Percentiles rank a stretch among this genome's conserved stretches.
These are phyloP conservation scores for Parazoanthus atlanticus DNA, from an alignment of 92 coral and sea anemone genomes.

Conservation along the genomic window DNA sequence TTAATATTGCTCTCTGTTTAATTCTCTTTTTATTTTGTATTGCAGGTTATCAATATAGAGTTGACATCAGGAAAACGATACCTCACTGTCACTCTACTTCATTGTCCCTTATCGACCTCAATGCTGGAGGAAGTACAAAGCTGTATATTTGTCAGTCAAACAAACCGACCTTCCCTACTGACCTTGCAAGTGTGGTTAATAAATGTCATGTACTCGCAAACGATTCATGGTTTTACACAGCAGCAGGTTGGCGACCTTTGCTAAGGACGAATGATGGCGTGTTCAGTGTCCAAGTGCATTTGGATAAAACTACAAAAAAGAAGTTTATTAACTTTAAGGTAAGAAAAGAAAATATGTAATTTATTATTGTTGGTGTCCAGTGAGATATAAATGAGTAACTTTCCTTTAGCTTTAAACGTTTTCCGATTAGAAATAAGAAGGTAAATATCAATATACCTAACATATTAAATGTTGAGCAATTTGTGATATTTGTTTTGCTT, in stretches of 20 bases:
- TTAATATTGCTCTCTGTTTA: neutral
- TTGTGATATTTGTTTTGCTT: too few species aligned
- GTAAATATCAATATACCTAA: too few species aligned
- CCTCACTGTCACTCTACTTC: conserved; percentile 5
- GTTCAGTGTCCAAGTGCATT: neutral
- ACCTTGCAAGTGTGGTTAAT: neutral
- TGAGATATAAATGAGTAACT: too few species aligned
- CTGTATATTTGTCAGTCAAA: neutral
- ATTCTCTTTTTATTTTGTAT: neutral
- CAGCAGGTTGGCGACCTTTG: neutral
- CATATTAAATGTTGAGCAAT: too few species aligned
- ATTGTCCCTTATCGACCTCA: neutral
- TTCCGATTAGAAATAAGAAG: neutral
- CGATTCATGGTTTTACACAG: neutral
- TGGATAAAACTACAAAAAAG: neutral
- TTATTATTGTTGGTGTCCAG: neutral
- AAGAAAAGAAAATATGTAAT: neutral
- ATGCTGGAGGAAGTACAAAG: neutral
- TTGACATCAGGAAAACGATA: neutral
- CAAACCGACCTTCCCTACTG: too few species aligned
- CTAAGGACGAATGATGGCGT: neutral
- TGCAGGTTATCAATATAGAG: neutral
- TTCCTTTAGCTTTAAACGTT: neutral
- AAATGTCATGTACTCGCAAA: neutral
- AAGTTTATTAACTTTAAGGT: conserved; percentile 12